Conservation (phyloP, 2,113 vertebrate genomes). For the Thryonomys swinderianus region DNA sequence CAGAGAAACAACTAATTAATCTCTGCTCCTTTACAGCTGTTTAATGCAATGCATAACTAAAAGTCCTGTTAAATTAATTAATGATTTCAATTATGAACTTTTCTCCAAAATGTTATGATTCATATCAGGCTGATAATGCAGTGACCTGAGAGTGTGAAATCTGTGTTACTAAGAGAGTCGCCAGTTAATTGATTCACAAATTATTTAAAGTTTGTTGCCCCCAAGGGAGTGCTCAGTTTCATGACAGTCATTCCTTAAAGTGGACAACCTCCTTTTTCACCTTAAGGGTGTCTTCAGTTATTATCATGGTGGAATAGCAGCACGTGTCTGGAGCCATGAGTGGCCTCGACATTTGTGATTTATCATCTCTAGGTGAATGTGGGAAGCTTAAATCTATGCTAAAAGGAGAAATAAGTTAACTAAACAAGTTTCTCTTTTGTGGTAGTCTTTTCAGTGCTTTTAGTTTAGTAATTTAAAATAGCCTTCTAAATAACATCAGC, state of each 20-base stretch:
- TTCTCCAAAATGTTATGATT: constrained; percentile 98
- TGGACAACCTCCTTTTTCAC: constrained; percentile 88
- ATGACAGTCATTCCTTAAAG: constrained; percentile 91
- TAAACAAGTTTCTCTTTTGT: neutral
- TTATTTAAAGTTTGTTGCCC: constrained; percentile 98
- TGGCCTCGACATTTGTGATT: constrained; percentile 58
- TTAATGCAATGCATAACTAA: constrained; percentile 96
- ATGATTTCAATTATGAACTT: constrained; percentile 98
- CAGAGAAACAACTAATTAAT: constrained; percentile 92
- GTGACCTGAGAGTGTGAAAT: constrained; percentile 95
- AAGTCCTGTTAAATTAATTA: constrained; percentile 98
- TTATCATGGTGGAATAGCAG: constrained; percentile 85
- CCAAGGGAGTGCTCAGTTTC: constrained; percentile 92
- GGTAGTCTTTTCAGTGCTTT: constrained; percentile 30
- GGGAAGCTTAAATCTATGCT: neutral
- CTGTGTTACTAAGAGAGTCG: constrained; percentile 93
- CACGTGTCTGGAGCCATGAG: constrained; percentile 64
- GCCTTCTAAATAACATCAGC: constrained; percentile 1
- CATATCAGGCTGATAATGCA: constrained; percentile 93
- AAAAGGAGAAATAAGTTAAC: constrained; percentile 1
- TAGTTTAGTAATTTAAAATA: constrained; percentile 40
- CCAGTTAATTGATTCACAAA: constrained; percentile 99
- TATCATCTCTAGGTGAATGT: constrained; percentile 42
- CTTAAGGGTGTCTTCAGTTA: constrained; percentile 87
- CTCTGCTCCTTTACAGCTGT: constrained; percentile 92